Evolutionary conservation across 2,797 vertebrate species (phyloP).

Genomic region (Hoplostethus atlanticus): DNA sequence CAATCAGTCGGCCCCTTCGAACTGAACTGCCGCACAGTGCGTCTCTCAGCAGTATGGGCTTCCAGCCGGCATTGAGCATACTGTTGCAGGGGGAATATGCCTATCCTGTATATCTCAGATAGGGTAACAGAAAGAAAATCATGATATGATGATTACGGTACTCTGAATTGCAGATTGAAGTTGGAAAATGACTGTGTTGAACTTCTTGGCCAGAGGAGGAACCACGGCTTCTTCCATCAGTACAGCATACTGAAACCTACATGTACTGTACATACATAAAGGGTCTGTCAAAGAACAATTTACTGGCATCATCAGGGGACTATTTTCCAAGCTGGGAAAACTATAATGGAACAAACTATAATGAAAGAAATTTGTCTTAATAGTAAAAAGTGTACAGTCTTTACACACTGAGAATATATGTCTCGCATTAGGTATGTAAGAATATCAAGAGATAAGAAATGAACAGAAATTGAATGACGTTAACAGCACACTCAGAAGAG

Average conservation of each 20-base stretch:
- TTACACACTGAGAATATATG: background rate
- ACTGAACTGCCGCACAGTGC: constrained; percentile 66
- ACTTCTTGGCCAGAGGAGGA: background rate
- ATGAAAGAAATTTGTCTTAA: background rate
- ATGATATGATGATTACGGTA: too few species aligned
- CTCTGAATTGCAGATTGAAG: too few species aligned
- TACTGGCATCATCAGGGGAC: background rate
- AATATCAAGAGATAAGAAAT: constrained; percentile 38
- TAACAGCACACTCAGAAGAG: constrained; percentile 32
- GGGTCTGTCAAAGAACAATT: background rate
- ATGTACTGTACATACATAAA: background rate
- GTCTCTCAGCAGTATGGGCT: constrained; percentile 21
- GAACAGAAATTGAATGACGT: constrained; percentile 33
- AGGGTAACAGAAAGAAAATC: too few species aligned
- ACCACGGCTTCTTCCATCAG: too few species aligned
- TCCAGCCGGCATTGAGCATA: constrained; percentile 41
- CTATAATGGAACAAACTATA: background rate
- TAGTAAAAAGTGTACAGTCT: background rate
- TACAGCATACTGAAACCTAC: too few species aligned
- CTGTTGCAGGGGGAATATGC: constrained; percentile 29
- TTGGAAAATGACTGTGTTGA: background rate
- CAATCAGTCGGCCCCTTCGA: constrained; percentile 62
- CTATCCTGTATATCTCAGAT: constrained; percentile 14
- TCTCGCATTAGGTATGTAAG: constrained; percentile 7
- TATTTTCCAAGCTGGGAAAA: background rate